Evolutionary conservation across 2,888 invertebrate genomes (phyloP).

Genomic region (Drosophila anceps): DNA sequence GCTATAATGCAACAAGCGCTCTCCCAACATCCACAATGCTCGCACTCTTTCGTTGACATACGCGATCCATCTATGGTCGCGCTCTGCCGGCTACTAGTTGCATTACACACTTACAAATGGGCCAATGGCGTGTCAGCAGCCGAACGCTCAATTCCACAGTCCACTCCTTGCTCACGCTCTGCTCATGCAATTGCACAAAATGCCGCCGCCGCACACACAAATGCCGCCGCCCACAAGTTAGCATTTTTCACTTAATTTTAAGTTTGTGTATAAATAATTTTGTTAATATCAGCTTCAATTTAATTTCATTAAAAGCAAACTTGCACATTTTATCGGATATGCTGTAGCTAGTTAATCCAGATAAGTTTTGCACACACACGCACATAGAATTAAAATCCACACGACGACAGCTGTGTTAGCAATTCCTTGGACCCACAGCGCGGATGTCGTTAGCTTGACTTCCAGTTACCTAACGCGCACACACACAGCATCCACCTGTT

Average conservation of each 20-base stretch:
- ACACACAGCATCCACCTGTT: constrained; percentile 57
- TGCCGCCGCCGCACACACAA: background rate
- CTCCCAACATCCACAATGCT: background rate
- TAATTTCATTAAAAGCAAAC: constrained; percentile 3
- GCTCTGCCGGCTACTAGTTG: background rate
- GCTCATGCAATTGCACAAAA: background rate
- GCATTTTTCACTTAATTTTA: background rate
- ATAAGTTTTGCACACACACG: constrained; percentile 51
- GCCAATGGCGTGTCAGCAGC: background rate
- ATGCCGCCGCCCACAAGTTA: too few species aligned
- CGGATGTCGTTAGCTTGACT: constrained; percentile 36
- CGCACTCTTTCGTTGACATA: background rate
- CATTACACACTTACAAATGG: background rate
- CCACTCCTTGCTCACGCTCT: background rate
- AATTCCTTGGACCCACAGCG: constrained; percentile 12
- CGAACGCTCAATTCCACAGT: background rate
- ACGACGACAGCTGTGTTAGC: constrained; percentile 19
- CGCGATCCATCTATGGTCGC: background rate
- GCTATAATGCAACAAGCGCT: background rate
- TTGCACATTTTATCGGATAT: constrained; percentile 9
- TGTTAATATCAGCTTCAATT: background rate
- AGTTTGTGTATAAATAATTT: too few species aligned
- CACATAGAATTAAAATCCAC: constrained; percentile 58
- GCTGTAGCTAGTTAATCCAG: constrained; percentile 33
- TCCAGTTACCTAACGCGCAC: constrained; percentile 2